Base-by-base conservation (phyloP, 2,888 invertebrate species). In the Apamea anceps region DNA sequence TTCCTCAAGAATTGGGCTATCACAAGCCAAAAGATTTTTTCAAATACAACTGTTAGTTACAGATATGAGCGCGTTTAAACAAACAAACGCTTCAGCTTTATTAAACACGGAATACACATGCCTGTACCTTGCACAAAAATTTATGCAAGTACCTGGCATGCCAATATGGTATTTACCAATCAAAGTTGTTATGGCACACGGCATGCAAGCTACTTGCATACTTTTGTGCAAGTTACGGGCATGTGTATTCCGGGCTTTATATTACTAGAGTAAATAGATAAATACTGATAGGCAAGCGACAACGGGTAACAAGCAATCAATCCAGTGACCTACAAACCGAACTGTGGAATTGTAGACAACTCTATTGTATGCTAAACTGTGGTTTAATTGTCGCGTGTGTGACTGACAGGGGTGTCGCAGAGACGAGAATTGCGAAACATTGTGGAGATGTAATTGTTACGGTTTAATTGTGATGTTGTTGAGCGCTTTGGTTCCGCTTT, bases 291-390 rank as follows among this genome's bases (percentile, higher is more conserved):
- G 79, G 60, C 32, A 72, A 72, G 54, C 75, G 65, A 85, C 89
- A 87, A 81, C 85, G 82, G 84, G 89, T 85, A 88, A 88, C 87
- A 85, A 86, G 88, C 90, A 89, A 93, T 95, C 93, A 92, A 94
- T 93, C 93, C 84, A 82, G 80, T 93, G 94, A 94, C 95, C 94
- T 91, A 94, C 87, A 93, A 91, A 90, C 91, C 77, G 84, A 32
- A 89, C 89, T 68, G 77, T 62, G 42, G 28, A 85, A 87, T 82
- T 89, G 89, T 87, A 90, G 89, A 91, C 91, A 88, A 81, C 81
- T 83, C 92, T 90, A 95, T 95, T 95, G 95, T 95, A 95, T 95
- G 95, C 93, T 92, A 95, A 88, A 90, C 87, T 73, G 83, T 87
- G 85, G 81, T 91, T 90, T 95, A 94, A 94, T 95, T 94, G 93